Percentiles rank a stretch among this genome's conserved stretches.
phyloP scores from a whole-genome alignment of 37 sponge, comb jelly and placozoan species.

The Spongilla lacustris region DNA sequence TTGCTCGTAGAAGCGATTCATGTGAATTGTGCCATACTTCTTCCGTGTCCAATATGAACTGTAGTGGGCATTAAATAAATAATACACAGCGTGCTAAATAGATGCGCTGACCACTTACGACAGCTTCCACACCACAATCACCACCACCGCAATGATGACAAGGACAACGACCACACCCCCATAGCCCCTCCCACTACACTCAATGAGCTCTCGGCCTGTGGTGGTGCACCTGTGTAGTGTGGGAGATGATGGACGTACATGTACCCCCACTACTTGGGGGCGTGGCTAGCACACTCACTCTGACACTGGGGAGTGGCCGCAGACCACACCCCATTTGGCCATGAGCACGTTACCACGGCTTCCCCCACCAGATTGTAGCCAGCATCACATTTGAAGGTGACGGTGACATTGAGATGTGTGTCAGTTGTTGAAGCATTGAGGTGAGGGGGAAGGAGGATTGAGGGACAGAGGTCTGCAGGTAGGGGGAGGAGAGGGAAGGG shows the following conservation, averaged over 20 bases:
- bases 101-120: too few relatives aligned
- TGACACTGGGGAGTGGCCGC: neutral
- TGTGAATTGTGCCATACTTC: neutral
- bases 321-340: neutral
- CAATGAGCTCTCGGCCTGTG: neutral
- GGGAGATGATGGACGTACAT: neutral
- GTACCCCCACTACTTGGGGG: neutral
- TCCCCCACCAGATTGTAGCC: neutral
- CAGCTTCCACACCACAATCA: neutral
- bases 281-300: neutral
- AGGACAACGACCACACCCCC: neutral
- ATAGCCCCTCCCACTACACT: neutral
- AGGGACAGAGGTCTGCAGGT: neutral
- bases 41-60: neutral
- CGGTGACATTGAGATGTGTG: neutral
- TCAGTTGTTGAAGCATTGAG: neutral
- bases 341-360: neutral
- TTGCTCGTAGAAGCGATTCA: neutral
- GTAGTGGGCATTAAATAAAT: neutral
- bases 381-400: neutral
- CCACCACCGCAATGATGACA: neutral
- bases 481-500: neutral
- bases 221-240: neutral
- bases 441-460: neutral
- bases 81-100: too few relatives aligned